These are phyloP conservation scores for Notarius lentiginosus DNA, from an alignment of 2,113 vertebrate species.

Conservation along the genomic window DNA sequence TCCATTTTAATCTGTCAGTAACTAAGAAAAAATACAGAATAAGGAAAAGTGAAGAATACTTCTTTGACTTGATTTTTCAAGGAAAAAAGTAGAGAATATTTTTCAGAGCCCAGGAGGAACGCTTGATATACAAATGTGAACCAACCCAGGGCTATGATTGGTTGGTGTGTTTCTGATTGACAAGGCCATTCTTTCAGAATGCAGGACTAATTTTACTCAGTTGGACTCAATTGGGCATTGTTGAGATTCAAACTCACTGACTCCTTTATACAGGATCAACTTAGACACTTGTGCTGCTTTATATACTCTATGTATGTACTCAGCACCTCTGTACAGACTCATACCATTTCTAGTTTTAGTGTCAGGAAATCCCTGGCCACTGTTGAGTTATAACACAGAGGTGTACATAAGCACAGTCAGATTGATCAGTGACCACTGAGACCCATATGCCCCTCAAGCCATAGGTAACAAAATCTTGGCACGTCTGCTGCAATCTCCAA, in stretches of 20 bases:
- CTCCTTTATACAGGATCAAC: neutral
- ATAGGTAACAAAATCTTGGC: conserved; percentile 21
- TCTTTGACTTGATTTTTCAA: too few species aligned
- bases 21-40: too few species aligned
- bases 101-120: too few species aligned
- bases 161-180: neutral
- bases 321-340: neutral
- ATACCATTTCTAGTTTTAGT: neutral
- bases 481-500: neutral
- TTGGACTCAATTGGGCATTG: neutral
- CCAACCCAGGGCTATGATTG: neutral
- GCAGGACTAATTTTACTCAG: neutral
- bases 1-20: too few species aligned
- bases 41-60: too few species aligned
- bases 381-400: neutral
- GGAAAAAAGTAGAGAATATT: too few species aligned
- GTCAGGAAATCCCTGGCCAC: neutral
- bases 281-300: neutral
- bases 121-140: neutral
- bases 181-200: neutral
- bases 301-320: neutral
- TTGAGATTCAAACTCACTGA: neutral
- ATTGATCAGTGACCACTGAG: conserved; percentile 18
- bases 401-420: conserved; percentile 14
- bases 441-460: conserved; percentile 18